Conservation (phyloP, 2,113 vertebrate genomes). For the Protobothrops mucrosquamatus region DNA sequence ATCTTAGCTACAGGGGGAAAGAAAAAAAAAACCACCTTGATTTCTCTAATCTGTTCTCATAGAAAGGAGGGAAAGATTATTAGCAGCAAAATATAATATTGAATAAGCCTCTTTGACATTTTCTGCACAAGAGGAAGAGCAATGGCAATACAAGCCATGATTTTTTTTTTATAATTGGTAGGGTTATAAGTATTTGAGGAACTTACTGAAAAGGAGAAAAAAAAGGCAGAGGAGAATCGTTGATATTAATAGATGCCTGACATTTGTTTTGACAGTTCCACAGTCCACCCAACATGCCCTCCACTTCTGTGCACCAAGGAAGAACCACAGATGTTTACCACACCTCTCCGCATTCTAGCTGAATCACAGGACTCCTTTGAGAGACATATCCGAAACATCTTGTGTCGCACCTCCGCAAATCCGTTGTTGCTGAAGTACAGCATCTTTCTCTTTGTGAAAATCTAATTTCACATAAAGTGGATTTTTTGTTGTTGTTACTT, state of each 20-base stretch:
- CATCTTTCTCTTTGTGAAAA: not conserved
- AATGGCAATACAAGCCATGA: not conserved
- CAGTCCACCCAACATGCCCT: conserved; percentile 87
- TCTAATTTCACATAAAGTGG: not conserved
- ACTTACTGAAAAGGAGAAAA: not conserved
- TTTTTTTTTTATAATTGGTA: not conserved
- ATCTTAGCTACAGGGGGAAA: not conserved
- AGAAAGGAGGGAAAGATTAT: not conserved
- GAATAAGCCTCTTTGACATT: not conserved
- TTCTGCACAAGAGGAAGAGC: not conserved
- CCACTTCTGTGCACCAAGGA: conserved; percentile 84
- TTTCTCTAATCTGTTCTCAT: not conserved
- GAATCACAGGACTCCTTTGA: conserved; percentile 83
- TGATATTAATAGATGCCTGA: not conserved
- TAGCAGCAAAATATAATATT: not conserved
- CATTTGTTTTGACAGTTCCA: conserved; percentile 70
- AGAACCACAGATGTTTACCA: conserved; percentile 61
- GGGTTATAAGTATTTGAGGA: not conserved
- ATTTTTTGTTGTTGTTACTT: not conserved
- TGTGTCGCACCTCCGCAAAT: conserved; percentile 83
- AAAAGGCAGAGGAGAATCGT: not conserved
- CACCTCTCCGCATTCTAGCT: conserved; percentile 82
- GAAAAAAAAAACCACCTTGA: not conserved
- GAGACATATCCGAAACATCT: conserved; percentile 85
- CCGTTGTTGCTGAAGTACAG: conserved; percentile 82